phyloP scores from a whole-genome alignment of 2,113 vertebrate species.

The Tonatia bakeri region DNA sequence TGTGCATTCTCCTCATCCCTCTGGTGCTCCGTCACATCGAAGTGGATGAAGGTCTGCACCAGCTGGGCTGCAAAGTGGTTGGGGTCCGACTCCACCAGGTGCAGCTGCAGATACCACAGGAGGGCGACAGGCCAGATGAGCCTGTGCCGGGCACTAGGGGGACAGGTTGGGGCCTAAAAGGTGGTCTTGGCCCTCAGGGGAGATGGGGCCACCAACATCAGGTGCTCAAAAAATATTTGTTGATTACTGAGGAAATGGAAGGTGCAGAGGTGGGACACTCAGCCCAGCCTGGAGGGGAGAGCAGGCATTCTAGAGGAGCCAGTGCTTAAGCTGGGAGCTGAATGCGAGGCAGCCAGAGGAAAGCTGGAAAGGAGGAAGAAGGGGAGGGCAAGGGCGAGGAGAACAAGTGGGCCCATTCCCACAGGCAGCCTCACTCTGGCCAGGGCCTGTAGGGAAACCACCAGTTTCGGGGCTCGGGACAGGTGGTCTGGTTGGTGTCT shows the following conservation, averaged over 20 bases:
- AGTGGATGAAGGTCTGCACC: slow-evolving; percentile 85
- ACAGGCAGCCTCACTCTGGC: neutral
- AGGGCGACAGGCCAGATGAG: neutral
- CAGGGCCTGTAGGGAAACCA: neutral
- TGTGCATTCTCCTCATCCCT: slow-evolving; percentile 82
- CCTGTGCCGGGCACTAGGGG: neutral
- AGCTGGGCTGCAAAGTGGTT: slow-evolving; percentile 84
- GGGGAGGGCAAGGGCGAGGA: neutral
- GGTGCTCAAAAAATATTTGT: too few relatives aligned
- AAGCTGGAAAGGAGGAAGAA: neutral
- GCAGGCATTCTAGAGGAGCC: neutral
- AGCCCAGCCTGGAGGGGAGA: too few relatives aligned
- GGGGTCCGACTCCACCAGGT: slow-evolving; percentile 85
- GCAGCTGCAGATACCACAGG: slow-evolving; percentile 77
- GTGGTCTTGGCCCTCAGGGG: neutral
- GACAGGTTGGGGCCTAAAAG: neutral
- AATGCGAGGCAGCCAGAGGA: neutral
- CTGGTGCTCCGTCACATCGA: slow-evolving; percentile 82
- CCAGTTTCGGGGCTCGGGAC: neutral
- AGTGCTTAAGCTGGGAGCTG: neutral
- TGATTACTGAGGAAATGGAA: neutral
- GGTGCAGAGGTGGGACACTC: neutral
- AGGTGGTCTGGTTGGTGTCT: neutral
- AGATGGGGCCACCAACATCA: neutral
- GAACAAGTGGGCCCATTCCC: neutral